Evolutionary conservation across 2,888 invertebrate genomes (phyloP).

Genomic region (Diarsia dahlii): DNA sequence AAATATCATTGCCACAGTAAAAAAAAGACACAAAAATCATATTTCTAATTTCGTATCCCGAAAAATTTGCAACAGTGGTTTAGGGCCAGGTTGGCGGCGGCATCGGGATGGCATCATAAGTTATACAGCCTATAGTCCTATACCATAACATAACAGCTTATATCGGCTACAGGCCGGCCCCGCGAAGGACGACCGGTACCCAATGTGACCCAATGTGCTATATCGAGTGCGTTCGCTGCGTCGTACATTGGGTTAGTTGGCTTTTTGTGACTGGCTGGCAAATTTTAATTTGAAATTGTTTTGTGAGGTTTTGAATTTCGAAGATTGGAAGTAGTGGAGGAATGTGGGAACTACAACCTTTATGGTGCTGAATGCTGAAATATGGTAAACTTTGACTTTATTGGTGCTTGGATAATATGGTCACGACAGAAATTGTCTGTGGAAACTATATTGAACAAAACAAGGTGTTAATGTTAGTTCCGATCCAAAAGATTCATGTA

Average conservation of each 20-base stretch:
- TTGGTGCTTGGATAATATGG: neutral
- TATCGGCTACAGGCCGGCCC: constrained; percentile 32
- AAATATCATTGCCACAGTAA: neutral
- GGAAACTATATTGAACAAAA: neutral
- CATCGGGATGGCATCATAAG: constrained; percentile 56
- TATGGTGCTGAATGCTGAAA: neutral
- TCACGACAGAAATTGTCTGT: neutral
- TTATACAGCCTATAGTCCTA: constrained; percentile 62
- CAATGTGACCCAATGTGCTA: constrained; percentile 88
- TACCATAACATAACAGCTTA: constrained; percentile 67
- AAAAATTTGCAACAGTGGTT: constrained; percentile 61
- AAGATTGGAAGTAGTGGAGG: neutral
- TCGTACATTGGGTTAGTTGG: constrained; percentile 45
- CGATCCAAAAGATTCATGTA: neutral
- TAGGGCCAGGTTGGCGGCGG: constrained; percentile 49
- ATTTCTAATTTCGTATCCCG: constrained; percentile 54
- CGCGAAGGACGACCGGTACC: constrained; percentile 86
- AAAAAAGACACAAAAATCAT: constrained; percentile 8
- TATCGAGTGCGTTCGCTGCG: constrained; percentile 70
- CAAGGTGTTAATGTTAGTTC: neutral
- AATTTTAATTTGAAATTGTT: constrained; percentile 28
- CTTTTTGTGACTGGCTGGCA: constrained; percentile 47
- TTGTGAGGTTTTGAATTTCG: constrained; percentile 9
- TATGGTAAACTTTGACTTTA: neutral
- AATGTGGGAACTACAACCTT: neutral